phyloP scores from a whole-genome alignment of 2,888 invertebrate genomes.

The Neoascia interrupta region DNA sequence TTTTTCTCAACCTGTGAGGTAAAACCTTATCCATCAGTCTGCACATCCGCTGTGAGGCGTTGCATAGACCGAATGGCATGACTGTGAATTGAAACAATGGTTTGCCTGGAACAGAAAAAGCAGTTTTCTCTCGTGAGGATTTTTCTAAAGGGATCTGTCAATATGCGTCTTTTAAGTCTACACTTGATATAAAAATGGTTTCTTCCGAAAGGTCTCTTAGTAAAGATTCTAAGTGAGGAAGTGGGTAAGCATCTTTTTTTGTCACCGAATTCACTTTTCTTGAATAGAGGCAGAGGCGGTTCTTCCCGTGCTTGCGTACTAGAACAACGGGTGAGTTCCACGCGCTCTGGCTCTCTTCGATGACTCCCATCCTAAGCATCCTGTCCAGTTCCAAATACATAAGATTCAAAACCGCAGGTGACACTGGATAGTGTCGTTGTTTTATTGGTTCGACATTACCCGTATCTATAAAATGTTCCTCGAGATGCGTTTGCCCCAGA shows the following conservation, averaged over 20 bases:
- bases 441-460: no score
- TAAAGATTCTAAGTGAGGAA: constrained; percentile 33
- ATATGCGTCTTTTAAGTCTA: constrained; percentile 22
- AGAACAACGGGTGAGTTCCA: constrained; percentile 40
- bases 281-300: no score
- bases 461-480: no score
- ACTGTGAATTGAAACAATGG: constrained; percentile 27
- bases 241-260: constrained; percentile 17
- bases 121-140: constrained; percentile 25
- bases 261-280: no score
- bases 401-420: no score
- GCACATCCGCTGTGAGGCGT: no score
- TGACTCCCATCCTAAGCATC: no score
- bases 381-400: no score
- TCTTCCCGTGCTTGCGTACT: constrained; percentile 41
- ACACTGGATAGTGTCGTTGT: no score
- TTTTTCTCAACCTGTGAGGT: no score
- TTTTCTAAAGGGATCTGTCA: constrained; percentile 25
- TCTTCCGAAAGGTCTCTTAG: constrained; percentile 1
- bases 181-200: not conserved
- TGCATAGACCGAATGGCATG: no score
- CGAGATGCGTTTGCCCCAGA: not conserved
- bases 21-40: no score
- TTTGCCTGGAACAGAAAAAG: constrained; percentile 34
- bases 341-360: constrained; percentile 37